Evolutionary conservation across 1,140 invertebrate genomes (phyloP), one percentile per base, ranked within the genome.

Genomic region (Cylas formicarius): DNA sequence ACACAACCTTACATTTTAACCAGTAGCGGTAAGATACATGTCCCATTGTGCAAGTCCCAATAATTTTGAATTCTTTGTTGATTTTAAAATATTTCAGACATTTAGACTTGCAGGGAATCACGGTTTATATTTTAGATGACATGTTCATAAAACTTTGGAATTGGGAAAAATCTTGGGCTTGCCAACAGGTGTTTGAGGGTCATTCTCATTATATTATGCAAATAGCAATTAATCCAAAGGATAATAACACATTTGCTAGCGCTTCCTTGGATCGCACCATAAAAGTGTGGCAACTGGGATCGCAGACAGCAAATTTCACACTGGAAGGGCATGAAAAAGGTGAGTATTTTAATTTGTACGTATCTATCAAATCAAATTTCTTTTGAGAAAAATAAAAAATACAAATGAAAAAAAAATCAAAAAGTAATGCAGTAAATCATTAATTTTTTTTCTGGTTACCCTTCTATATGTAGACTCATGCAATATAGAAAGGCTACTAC

Each of bases 151-250:
- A 99, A 70, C 67, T 99, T 18, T 99, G 97, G 97, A 98, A 99
- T 67, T 99, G 96, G 96, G 96, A 99, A 18, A 96, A 97, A 62
- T 79, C 87, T 56, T 99, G 95, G 92, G 74, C 84, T 1, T 93
- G 93, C 57, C 95, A 97, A 57, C 94, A 98, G 68, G 87, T 96
- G 1, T 97, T 96, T 63, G 93, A 97, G 61, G 92, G 96, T 0
- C 97, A 99, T 67, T 93, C 91, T 1, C 97, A 99, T 66, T 99
- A 99, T 65, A 94, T 99, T 0, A 99, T 99, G 97, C 94, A 99
- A 68, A 89, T 99, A 58, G 94, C 96, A 0, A 90, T 99, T 52
- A 99, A 99, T 72, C 97, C 97, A 0, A 99, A 99, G 67, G 97
- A 99, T 63, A 99, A 98, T 66, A 99, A 99, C 65, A 98, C 95